phyloP scores from a whole-genome alignment of 1,140 invertebrate species.

The Dendrolimus punctatus region DNA sequence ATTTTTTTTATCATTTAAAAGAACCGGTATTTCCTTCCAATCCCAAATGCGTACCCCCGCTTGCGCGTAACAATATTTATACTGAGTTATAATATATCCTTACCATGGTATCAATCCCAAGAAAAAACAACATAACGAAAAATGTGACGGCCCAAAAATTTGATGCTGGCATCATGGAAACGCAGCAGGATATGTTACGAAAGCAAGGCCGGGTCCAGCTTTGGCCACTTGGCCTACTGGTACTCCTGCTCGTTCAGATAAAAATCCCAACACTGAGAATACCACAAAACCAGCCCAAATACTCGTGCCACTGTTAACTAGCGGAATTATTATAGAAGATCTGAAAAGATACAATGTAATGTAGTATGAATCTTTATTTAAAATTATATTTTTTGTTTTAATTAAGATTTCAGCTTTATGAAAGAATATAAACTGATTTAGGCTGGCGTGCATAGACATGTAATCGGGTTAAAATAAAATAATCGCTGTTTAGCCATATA shows the following conservation, averaged over 20 bases:
- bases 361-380: not conserved
- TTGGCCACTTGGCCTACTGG: conserved; percentile 90
- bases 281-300: conserved; percentile 95
- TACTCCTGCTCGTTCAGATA: conserved; percentile 83
- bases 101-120: conserved; percentile 82
- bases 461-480: too few relatives aligned
- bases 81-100: too few relatives aligned
- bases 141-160: conserved; percentile 93
- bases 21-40: too few relatives aligned
- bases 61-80: too few relatives aligned
- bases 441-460: too few relatives aligned
- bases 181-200: conserved; percentile 95
- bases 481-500: too few relatives aligned
- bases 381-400: not conserved
- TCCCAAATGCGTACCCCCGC: too few relatives aligned
- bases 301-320: conserved; percentile 90
- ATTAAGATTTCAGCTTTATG: not conserved
- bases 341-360: conserved; percentile 55
- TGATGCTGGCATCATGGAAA: conserved; percentile 88
- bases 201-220: conserved; percentile 91
- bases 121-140: conserved; percentile 94
- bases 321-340: conserved; percentile 81
- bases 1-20: too few relatives aligned
- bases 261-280: conserved; percentile 95
- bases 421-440: too few relatives aligned